phyloP scores from a whole-genome alignment of 2,888 invertebrate species.

The Octodonta nipae region DNA sequence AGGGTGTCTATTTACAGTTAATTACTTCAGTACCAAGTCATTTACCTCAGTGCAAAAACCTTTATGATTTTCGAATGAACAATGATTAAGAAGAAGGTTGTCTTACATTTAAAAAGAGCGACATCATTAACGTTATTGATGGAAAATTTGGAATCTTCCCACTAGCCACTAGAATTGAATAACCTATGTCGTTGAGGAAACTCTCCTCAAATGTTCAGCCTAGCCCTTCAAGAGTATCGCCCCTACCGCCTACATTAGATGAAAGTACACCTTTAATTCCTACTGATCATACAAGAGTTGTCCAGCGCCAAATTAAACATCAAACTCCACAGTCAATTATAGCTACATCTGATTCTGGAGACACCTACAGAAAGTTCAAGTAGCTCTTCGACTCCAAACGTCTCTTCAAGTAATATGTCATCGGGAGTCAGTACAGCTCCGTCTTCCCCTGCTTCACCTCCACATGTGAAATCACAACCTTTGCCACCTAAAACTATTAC shows the following conservation, averaged over 20 bases:
- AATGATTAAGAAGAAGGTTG: conserved; percentile 87
- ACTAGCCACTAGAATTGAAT: too few relatives aligned
- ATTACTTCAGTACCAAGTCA: conserved; percentile 65
- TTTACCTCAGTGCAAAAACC: conserved; percentile 73
- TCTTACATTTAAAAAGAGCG: conserved; percentile 78
- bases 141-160: conserved; percentile 81
- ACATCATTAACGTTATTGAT: conserved; percentile 70
- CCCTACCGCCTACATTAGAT: conserved; percentile 58
- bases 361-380: conserved; percentile 55
- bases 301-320: conserved; percentile 22
- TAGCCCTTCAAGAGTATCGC: conserved; percentile 52
- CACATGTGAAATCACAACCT: conserved; percentile 24
- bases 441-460: conserved; percentile 55
- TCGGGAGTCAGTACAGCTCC: conserved; percentile 56
- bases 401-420: conserved; percentile 48
- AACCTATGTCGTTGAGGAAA: conserved; percentile 67
- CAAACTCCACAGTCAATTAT: too few relatives aligned
- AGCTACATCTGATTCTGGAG: too few relatives aligned
- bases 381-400: conserved; percentile 53
- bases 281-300: conserved; percentile 41
- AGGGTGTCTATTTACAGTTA: conserved; percentile 61
- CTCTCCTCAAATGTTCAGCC: conserved; percentile 47
- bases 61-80: conserved; percentile 81
- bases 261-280: conserved; percentile 46
- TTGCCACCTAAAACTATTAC: conserved; percentile 17